phyloP scores from a whole-genome alignment of 1,140 invertebrate genomes.

The Bombus ignitus region DNA sequence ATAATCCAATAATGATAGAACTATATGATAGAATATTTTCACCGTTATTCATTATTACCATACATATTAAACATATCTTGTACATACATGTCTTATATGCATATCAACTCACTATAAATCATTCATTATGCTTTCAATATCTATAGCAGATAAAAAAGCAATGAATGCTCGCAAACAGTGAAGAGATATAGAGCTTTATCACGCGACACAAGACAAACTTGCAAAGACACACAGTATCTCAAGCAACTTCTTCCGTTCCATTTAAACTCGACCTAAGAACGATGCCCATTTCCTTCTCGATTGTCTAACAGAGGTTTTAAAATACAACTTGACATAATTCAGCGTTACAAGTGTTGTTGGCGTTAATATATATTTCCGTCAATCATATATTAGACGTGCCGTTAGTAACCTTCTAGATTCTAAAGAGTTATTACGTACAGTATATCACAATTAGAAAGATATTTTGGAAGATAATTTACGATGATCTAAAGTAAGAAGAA shows the following conservation, averaged over 20 bases:
- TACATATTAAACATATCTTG: neutral
- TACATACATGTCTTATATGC: neutral
- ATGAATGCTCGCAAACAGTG: neutral
- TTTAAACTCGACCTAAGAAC: conserved; percentile 31
- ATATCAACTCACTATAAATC: neutral
- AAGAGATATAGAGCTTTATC: neutral
- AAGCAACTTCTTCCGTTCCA: conserved; percentile 52
- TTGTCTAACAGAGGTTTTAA: conserved; percentile 33
- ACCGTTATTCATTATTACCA: neutral
- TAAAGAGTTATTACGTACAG: neutral
- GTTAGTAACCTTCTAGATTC: neutral
- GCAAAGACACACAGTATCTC: neutral
- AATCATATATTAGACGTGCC: conserved; percentile 30
- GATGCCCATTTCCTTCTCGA: conserved; percentile 34
- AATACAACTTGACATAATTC: conserved; percentile 42
- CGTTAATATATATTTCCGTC: conserved; percentile 10
- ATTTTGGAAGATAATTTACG: conserved; percentile 34
- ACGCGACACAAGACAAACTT: neutral
- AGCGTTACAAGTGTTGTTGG: neutral
- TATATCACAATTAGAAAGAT: conserved; percentile 20
- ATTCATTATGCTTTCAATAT: neutral
- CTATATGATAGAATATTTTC: too few species aligned
- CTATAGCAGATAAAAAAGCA: neutral
- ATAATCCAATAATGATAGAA: neutral
- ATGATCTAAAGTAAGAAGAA: conserved; percentile 19